Evolutionary conservation across 2,888 invertebrate species (phyloP), one percentile per base, ranked within the genome.

Genomic region (Apotomis capreana): DNA sequence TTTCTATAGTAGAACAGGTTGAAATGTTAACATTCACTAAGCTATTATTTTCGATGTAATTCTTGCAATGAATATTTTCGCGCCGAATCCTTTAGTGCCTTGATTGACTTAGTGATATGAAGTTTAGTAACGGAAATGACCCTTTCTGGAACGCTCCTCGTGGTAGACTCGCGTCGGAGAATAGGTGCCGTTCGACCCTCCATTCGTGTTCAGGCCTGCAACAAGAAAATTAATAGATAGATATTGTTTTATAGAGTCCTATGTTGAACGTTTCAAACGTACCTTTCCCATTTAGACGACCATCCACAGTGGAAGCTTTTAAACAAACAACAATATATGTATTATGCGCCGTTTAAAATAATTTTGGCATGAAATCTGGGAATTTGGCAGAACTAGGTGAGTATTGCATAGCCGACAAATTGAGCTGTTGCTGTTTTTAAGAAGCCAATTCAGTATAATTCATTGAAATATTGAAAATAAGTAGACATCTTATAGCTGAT

Each of bases 141-240:
- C 96, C 88, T 97, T 97, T 83, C 95, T 95, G 75, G 96, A 96
- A 81, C 96, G 94, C 81, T 96, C 96, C 83, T 97, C 97, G 88
- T 97, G 97, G 83, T 97, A 97, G 10, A 97, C 96, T 79, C 96
- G 93, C 84, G 97, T 94, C 0, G 97, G 97, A 13, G 97, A 96
- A 83, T 97, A 97, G 75, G 94, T 95, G 68, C 96, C 96, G 80
- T 95, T 96, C 3, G 94, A 89, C 37, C 87, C 88, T 68, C 93
- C 93, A 77, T 95, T 95, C 37, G 94, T 89, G 83, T 95, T 95
- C 86, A 95, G 90, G 76, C 95, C 96, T 96, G 88, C 54, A 91
- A 92, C 70, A 75, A 76, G 40, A 5, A 49, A 49, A 40, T 12
- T 12, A n/a, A 12, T 12, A 8, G 4, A 40, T 68, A 13, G 8